Evolutionary conservation across 2,888 invertebrate species (phyloP).

Genomic region (Eulithis testata): DNA sequence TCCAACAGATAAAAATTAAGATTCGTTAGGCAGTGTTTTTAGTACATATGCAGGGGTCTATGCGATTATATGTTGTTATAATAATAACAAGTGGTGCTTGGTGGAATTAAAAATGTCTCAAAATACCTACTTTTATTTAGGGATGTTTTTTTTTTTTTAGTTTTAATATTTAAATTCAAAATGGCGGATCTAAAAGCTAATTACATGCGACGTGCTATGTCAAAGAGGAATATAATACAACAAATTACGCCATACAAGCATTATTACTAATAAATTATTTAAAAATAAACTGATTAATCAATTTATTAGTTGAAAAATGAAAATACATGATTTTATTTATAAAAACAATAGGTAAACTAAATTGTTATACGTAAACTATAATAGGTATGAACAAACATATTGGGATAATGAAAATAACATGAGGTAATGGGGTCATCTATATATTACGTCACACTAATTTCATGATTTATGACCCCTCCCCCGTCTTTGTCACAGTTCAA

Average conservation of each 20-base stretch:
- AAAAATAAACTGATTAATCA: no score
- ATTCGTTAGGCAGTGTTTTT: conserved; percentile 1
- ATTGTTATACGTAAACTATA: no score
- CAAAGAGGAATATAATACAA: conserved; percentile 1
- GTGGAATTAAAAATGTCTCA: conserved; percentile 48
- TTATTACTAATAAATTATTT: background rate
- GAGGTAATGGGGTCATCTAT: background rate
- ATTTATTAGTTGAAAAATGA: no score
- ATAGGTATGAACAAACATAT: background rate
- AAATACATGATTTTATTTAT: no score
- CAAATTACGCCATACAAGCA: conserved; percentile 4
- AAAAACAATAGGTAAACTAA: no score
- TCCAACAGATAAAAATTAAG: background rate
- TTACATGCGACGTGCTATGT: conserved; percentile 30
- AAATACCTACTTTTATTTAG: conserved; percentile 29
- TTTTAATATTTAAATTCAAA: conserved; percentile 11
- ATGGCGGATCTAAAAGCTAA: conserved; percentile 13
- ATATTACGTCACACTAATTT: no score
- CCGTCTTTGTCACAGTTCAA: no score
- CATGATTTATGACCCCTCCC: no score
- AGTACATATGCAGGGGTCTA: conserved; percentile 24
- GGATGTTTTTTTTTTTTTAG: conserved; percentile 11
- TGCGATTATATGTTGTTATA: conserved; percentile 51
- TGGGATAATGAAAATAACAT: conserved; percentile 6
- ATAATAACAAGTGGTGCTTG: conserved; percentile 79